Conservation (phyloP, 2,888 invertebrate genomes). For the Brachynemurus nebulosus region DNA sequence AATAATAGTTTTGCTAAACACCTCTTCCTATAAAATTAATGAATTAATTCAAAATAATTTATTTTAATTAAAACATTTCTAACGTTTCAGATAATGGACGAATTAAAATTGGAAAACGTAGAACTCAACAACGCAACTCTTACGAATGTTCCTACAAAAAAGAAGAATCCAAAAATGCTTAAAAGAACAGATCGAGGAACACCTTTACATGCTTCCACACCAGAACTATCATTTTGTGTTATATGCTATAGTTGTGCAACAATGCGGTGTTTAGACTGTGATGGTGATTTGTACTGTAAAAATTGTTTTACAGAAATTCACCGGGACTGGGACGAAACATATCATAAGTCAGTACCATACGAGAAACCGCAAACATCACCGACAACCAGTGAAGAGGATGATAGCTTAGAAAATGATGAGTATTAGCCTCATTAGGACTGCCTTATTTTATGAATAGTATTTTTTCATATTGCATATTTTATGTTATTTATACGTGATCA, state of each 20-base stretch:
- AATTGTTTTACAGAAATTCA: slow-evolving; percentile 60
- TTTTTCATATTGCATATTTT: too few species aligned
- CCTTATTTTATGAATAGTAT: too few species aligned
- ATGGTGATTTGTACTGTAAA: slow-evolving; percentile 65
- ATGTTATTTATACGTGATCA: too few species aligned
- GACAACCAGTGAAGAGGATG: slow-evolving; percentile 6
- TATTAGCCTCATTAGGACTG: too few species aligned
- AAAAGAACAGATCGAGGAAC: slow-evolving; percentile 11
- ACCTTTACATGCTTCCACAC: slow-evolving; percentile 19
- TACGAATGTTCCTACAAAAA: slow-evolving; percentile 4
- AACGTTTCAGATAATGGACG: slow-evolving; percentile 31
- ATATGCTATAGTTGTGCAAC: slow-evolving; percentile 73
- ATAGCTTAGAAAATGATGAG: slow-evolving; percentile 1
- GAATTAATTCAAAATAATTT: too few species aligned
- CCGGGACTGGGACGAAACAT: slow-evolving; percentile 28
- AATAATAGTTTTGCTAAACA: too few species aligned
- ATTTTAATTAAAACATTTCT: too few species aligned
- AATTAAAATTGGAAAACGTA: too few species aligned
- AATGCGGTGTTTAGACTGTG: slow-evolving; percentile 61
- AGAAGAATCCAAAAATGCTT: slow-evolving; percentile 8
- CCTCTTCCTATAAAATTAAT: too few species aligned
- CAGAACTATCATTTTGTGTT: slow-evolving; percentile 67
- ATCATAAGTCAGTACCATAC: slow-evolving; percentile 20
- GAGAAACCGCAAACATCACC: neutral
- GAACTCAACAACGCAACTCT: slow-evolving; percentile 15